Evolutionary conservation across 2,797 vertebrate genomes (phyloP), one percentile per base, ranked within the genome.

Genomic region (Diceros bicornis): DNA sequence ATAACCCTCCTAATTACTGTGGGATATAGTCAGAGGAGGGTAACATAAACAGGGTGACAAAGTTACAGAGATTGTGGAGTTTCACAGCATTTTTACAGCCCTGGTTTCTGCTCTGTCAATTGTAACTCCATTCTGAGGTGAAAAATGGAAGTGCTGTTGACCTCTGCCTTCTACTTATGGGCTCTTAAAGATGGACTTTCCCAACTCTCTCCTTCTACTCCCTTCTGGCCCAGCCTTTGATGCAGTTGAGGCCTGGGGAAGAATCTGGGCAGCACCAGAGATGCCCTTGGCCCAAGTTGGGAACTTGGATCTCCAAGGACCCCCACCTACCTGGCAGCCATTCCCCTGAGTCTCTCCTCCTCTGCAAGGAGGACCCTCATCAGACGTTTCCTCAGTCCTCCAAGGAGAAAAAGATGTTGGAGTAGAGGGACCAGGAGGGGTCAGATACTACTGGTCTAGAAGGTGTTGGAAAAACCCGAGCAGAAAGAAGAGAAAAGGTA

Each of bases 101-200:
- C 8, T 16, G 6, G 17, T 74, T 95, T 96, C 89, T 96, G 86
- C 50, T 72, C 74, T 66, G 25, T 88, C 74, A 68, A 20, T 75
- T 4, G 4, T 77, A 14, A 17, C 29, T 96, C 37, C 6, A 7
- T 52, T 88, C n/a, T 10, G 77, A 88, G 85, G 64, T 69, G 81
- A 84, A 78, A 72, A 74, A 32, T 78, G n/a, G n/a, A 23, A 27
- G 69, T 55, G n/a, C 82, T 29, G 0, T 77, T 50, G 84, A 55
- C 75, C 14, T 83, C 44, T 89, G 44, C 27, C 72, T 78, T 59
- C 37, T 71, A 10, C 57, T 50, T 59, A 78, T 21, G 61, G 47
- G 59, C n/a, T 96, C 41, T 34, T 55, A 37, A 74, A 34, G 78
- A 27, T 27, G 34, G 23, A 32, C 44, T 29, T 78, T 10, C 18